Evolutionary conservation across 1,140 invertebrate genomes (phyloP), one percentile per base, ranked within the genome.

Genomic region (Dreissena rostriformis): DNA sequence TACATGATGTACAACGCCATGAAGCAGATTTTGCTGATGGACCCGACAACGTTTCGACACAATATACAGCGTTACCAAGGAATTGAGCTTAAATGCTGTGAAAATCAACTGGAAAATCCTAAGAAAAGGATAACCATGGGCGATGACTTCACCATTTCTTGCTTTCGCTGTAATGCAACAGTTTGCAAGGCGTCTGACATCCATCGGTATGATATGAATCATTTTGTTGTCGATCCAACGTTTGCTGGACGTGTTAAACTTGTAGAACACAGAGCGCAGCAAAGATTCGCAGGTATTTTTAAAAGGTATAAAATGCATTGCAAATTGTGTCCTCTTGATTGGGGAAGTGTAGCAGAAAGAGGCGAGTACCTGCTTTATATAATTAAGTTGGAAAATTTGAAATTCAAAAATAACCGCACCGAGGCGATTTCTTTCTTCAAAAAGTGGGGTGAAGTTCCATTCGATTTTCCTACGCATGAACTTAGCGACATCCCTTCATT

Each of bases 261-360:
- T 49, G 52, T 61, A 22, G 22, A 17, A 49, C 79, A 82, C 70
- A 61, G 12, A n/a, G 24, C 26, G 17, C 70, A 49, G 8, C 12
- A n/a, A 65, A 72, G 52, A 5, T 61, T 39, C 26, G 61, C 26
- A 17, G 79, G 68, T 15, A 61, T 82, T 22, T 7, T 39, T 26
- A 73, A 65, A 49, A 73, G 49, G 17, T 72, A 72, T 49, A 82
- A 82, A 55, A 82, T 82, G 70, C 52, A 24, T 65, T 82, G 79
- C 49, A 63, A 82, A 65, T 65, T n/a, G 0, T 82, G 79, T 28
- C 53, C 53, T 1, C 61, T 63, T 15, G 79, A 82, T 55, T 82
- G 79, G 79, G 79, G 79, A 26, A 24, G 63, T 11, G 51, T 73
- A 22, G 39, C 39, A 15, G 70, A 57, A 19, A 73, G 71, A 14